Evolutionary conservation across 2,888 invertebrate genomes (phyloP).

Genomic region (Drosophila phalerata): DNA sequence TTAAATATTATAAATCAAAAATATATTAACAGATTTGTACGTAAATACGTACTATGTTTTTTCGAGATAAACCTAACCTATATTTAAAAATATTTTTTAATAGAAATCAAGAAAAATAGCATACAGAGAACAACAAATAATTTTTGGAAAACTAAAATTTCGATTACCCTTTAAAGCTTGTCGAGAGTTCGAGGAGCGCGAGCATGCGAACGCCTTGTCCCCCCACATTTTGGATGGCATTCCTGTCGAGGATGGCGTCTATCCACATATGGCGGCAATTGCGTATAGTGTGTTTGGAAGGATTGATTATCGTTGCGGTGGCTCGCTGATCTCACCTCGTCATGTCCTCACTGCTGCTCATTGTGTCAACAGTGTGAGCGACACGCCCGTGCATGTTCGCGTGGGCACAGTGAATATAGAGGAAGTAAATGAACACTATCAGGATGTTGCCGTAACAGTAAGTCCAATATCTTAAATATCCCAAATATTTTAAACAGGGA

Average conservation of each 20-base stretch:
- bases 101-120: too few species aligned
- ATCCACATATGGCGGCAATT: constrained; percentile 84
- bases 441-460: constrained; percentile 67
- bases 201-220: constrained; percentile 32
- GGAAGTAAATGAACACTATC: constrained; percentile 33
- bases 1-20: too few species aligned
- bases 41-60: too few species aligned
- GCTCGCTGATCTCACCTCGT: constrained; percentile 76
- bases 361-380: constrained; percentile 63
- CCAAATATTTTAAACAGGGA: too few species aligned
- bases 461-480: constrained; percentile 11
- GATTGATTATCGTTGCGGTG: constrained; percentile 75
- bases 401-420: constrained; percentile 76
- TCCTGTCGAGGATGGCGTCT: constrained; percentile 70
- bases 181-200: not conserved
- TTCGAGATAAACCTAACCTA: too few species aligned
- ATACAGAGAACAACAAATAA: too few species aligned
- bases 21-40: too few species aligned
- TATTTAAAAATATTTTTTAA: too few species aligned
- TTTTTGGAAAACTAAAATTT: too few species aligned
- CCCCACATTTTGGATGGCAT: constrained; percentile 79
- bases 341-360: constrained; percentile 83
- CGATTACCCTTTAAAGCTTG: constrained; percentile 31
- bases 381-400: constrained; percentile 72
- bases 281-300: constrained; percentile 60